A percentile compares a stretch with the other conserved stretches of the same genome.
phyloP scores from a whole-genome alignment of 2,113 vertebrate genomes.

The Pluvianellus socialis region DNA sequence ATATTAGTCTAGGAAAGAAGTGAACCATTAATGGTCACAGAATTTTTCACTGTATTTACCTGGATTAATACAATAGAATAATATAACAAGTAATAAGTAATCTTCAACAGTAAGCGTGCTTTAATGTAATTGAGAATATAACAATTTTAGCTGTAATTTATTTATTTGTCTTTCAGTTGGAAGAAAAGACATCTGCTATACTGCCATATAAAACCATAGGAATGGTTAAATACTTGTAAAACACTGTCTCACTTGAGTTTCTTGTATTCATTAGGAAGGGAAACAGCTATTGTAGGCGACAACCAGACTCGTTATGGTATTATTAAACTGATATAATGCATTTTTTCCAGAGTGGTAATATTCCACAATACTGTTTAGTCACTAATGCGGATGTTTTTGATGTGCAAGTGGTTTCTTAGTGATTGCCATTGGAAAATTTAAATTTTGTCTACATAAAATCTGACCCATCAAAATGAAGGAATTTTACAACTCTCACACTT shows the following conservation, averaged over 20 bases:
- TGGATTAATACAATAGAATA: neutral
- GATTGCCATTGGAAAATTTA: neutral
- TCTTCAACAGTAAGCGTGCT: neutral
- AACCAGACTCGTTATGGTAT: neutral
- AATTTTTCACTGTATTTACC: neutral
- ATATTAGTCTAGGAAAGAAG: neutral
- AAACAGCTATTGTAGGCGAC: neutral
- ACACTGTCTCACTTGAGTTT: neutral
- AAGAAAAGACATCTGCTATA: neutral
- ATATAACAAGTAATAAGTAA: neutral
- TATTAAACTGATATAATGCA: neutral
- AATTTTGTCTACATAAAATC: neutral
- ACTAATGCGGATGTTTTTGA: neutral
- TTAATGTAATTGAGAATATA: neutral
- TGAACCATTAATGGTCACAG: neutral
- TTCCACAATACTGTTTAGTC: neutral
- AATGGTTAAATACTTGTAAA: neutral
- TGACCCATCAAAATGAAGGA: neutral
- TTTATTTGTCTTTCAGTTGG: neutral
- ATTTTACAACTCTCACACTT: neutral
- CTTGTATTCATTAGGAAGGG: neutral
- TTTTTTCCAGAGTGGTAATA: neutral
- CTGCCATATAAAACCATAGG: neutral
- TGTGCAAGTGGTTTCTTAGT: neutral
- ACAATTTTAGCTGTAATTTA: neutral